Percentiles rank a stretch among this genome's conserved stretches.
Evolutionary conservation across 2,888 invertebrate species (phyloP).

Genomic region (Parnassius smintheus): DNA sequence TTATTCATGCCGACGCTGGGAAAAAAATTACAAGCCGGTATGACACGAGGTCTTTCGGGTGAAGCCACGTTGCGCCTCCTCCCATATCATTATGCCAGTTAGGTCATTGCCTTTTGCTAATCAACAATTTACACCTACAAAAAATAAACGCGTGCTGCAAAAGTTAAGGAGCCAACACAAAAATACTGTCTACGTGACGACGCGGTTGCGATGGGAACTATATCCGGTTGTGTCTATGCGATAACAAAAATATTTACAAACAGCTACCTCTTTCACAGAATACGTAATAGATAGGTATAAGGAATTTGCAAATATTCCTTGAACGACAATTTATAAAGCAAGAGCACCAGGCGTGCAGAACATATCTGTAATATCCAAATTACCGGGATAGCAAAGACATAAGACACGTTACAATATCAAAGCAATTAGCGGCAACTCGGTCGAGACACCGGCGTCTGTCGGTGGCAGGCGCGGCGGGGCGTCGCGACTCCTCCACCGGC

Average conservation of each 20-base stretch:
- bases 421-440: constrained; percentile 39
- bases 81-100: constrained; percentile 30
- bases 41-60: constrained; percentile 48
- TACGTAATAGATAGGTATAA: too few relatives aligned
- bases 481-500: constrained; percentile 36
- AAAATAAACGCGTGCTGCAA: background rate
- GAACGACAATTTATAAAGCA: too few relatives aligned
- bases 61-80: constrained; percentile 7
- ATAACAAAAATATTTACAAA: too few relatives aligned
- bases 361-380: constrained; percentile 29
- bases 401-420: constrained; percentile 33
- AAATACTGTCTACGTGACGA: too few relatives aligned
- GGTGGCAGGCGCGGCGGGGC: constrained; percentile 60
- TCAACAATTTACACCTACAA: constrained; percentile 18
- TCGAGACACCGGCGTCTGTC: constrained; percentile 41
- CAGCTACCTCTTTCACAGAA: too few relatives aligned
- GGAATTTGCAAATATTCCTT: too few relatives aligned
- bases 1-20: constrained; percentile 76
- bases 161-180: too few relatives aligned
- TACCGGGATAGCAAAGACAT: constrained; percentile 38
- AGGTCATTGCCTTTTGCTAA: constrained; percentile 42
- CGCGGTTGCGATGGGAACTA: too few relatives aligned
- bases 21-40: constrained; percentile 71
- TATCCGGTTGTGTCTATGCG: too few relatives aligned
- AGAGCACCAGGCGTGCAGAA: constrained; percentile 10